phyloP scores from a whole-genome alignment of 2,113 vertebrate species.

The Pangasianodon gigas region DNA sequence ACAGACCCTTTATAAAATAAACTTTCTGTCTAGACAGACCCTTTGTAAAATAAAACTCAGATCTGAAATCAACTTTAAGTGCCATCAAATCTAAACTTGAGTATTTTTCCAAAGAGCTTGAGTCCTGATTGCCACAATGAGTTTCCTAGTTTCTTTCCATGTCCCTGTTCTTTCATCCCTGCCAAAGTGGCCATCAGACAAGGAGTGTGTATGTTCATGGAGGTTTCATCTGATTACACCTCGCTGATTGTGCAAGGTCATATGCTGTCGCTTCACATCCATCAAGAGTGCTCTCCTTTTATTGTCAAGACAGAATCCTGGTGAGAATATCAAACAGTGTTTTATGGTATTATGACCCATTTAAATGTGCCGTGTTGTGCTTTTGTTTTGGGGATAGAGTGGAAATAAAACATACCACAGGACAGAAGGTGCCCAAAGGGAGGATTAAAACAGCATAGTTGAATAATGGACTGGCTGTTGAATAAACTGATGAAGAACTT shows the following conservation, averaged over 20 bases:
- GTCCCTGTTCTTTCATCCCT: neutral
- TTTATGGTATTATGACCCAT: neutral
- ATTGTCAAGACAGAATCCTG: neutral
- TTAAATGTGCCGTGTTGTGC: neutral
- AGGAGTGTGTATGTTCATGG: neutral
- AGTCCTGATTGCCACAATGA: neutral
- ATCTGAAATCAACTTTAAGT: conserved; percentile 11
- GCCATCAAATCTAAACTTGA: neutral
- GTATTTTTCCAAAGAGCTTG: neutral
- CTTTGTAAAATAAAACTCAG: neutral
- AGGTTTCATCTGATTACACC: conserved; percentile 40
- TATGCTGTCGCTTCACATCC: conserved; percentile 32
- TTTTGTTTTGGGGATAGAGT: neutral
- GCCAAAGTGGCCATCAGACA: conserved; percentile 29
- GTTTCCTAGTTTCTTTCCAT: neutral
- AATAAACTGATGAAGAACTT: neutral
- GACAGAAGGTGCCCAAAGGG: neutral
- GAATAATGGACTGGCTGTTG: neutral
- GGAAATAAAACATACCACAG: neutral
- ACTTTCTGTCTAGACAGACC: neutral
- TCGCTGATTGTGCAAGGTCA: conserved; percentile 46
- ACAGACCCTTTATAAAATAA: neutral
- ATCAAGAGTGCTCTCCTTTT: conserved; percentile 8
- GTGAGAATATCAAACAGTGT: conserved; percentile 24
- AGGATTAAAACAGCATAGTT: neutral